phyloP scores from a whole-genome alignment of 2,113 vertebrate species.

The Odontophorus gujanensis region DNA sequence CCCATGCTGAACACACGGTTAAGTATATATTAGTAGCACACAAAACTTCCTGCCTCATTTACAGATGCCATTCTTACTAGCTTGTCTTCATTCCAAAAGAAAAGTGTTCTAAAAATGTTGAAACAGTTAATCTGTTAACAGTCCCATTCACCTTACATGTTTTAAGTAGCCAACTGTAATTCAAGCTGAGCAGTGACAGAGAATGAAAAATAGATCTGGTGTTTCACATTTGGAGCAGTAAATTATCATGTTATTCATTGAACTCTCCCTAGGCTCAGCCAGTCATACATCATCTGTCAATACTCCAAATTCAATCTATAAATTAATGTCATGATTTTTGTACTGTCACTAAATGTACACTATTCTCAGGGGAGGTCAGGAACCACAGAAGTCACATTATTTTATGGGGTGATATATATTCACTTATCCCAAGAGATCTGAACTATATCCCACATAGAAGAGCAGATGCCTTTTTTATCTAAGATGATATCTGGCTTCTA shows the following conservation, averaged over 20 bases:
- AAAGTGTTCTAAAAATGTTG: background rate
- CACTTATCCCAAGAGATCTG: slow-evolving; percentile 9
- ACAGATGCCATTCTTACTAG: background rate
- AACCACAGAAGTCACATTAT: background rate
- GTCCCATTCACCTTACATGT: background rate
- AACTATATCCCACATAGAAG: background rate
- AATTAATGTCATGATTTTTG: slow-evolving; percentile 41
- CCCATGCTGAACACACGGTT: background rate
- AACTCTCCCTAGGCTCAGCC: slow-evolving; percentile 20
- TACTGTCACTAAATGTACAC: slow-evolving; percentile 18
- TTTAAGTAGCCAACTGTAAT: slow-evolving; percentile 16
- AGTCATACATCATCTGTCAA: slow-evolving; percentile 48
- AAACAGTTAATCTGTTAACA: background rate
- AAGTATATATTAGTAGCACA: background rate
- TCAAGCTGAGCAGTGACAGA: slow-evolving; percentile 29
- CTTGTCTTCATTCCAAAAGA: background rate
- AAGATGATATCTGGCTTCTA: background rate
- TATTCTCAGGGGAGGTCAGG: slow-evolving; percentile 14
- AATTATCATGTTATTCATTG: slow-evolving; percentile 31
- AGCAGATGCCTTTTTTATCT: background rate
- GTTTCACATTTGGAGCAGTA: slow-evolving; percentile 27
- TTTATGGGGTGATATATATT: background rate
- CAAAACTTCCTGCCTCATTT: background rate
- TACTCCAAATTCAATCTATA: slow-evolving; percentile 53
- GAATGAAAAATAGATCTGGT: slow-evolving; percentile 51